Conservation (phyloP, 2,888 invertebrate genomes). For the Dascillus cervinus region DNA sequence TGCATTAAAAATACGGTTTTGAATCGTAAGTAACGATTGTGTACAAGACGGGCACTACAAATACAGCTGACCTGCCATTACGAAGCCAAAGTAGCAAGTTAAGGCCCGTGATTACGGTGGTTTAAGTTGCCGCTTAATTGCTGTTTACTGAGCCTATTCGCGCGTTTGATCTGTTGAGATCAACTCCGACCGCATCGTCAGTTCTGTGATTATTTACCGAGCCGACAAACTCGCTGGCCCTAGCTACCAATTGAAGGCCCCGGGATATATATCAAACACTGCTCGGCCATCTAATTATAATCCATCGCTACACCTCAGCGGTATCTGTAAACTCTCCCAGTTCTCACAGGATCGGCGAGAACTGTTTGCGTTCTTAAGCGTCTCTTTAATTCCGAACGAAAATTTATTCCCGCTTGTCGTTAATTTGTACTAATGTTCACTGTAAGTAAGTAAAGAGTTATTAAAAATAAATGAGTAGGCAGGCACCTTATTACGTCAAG, state of each 20-base stretch:
- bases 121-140: slow-evolving; percentile 44
- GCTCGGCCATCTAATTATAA: slow-evolving; percentile 37
- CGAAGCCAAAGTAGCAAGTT: slow-evolving; percentile 43
- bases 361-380: too few species aligned
- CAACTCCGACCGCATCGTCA: slow-evolving; percentile 35
- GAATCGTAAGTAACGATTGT: slow-evolving; percentile 9
- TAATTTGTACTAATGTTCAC: too few species aligned
- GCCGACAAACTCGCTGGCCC: slow-evolving; percentile 38
- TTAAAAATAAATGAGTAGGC: too few species aligned
- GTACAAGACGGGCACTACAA: slow-evolving; percentile 28
- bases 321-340: slow-evolving; percentile 18
- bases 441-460: too few species aligned
- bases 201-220: slow-evolving; percentile 41
- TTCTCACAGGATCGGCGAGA: neutral
- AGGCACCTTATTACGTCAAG: too few species aligned
- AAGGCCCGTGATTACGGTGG: slow-evolving; percentile 42
- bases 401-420: too few species aligned
- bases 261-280: slow-evolving; percentile 38
- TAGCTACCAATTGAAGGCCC: slow-evolving; percentile 40
- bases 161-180: slow-evolving; percentile 42
- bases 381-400: too few species aligned
- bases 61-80: slow-evolving; percentile 39
- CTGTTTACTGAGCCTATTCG: slow-evolving; percentile 43
- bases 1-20: too few species aligned
- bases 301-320: slow-evolving; percentile 23